phyloP scores from a whole-genome alignment of 2,797 vertebrate species.

The Pagetopsis macropterus region DNA sequence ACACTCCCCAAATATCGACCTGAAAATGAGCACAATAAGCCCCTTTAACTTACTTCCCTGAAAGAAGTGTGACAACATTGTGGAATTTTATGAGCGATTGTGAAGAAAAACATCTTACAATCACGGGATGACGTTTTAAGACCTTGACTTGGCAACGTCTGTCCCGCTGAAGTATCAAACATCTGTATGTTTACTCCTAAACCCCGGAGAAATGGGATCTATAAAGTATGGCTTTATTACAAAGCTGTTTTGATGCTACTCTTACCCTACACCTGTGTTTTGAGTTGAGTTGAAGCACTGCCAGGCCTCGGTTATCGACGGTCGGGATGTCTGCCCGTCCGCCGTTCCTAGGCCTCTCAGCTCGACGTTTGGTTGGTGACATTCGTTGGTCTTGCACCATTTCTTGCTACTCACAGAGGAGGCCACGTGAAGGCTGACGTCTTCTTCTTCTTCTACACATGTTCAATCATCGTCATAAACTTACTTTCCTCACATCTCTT shows the following conservation, averaged over 20 bases:
- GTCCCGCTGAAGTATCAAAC: conserved; percentile 6
- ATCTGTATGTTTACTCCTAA: conserved; percentile 4
- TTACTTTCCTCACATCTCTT: not conserved
- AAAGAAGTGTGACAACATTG: not conserved
- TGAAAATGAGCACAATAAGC: no score
- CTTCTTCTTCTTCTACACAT: no score
- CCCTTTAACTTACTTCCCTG: not conserved
- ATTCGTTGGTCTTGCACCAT: no score
- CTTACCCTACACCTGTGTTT: no score
- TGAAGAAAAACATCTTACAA: not conserved
- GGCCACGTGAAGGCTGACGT: no score
- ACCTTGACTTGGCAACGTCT: not conserved
- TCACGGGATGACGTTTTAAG: not conserved
- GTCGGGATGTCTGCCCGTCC: no score
- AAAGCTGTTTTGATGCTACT: not conserved
- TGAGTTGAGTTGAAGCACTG: no score
- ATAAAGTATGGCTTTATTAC: not conserved
- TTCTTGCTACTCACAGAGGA: no score
- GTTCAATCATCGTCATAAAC: not conserved
- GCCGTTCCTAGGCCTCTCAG: no score
- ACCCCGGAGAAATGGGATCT: not conserved
- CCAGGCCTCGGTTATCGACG: no score
- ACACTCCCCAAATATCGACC: no score
- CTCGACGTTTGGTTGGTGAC: no score
- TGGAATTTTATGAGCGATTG: not conserved